Base-by-base conservation (phyloP, 1,140 invertebrate species). In the Triops longicaudatus region DNA sequence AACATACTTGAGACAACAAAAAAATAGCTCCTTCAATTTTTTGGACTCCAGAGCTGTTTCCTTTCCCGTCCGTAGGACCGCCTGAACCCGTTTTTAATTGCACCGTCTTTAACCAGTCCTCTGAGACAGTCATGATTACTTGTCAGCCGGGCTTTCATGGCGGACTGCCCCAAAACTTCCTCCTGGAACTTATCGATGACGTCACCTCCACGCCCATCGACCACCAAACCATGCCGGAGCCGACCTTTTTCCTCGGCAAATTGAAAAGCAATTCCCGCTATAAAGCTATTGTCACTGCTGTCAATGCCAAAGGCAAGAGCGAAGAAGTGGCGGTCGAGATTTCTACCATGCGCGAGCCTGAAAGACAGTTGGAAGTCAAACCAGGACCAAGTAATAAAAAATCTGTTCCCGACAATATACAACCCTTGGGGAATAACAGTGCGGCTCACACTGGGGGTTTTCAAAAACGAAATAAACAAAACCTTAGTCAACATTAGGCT, bases 241-340 rank as follows among this genome's bases (percentile, higher is more conserved):
- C 93, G 0, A 87, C 86, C 76, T 93, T 93, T 83, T 87, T 90
- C 79, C 88, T 93, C 22, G 87, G 89, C 50, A 91, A 91, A 28
- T 84, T 94, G n/a, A 91, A 92, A 78, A 88, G 91, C 1, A 91
- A 91, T 22, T 88, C 88, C 22, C 91, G 88, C 79, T 93, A 93
- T 84, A 85, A 89, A 78, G 88, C 93, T 76, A 82, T 85, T 43
- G 84, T 90, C 31, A 89, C 88, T 80, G 88, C 89, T 37, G 85
- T 87, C 78, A 90, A 90, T 82, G 84, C 86, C 74, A 90, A 89
- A 80, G 89, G 89, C 1, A 84, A 85, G 11, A 88, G 87, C 31
- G 87, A 88, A 79, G 88, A 92, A 9, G 88, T 90, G 7, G 88
- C 73, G 26, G 28, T 77, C 31, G 76, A 77, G n/a, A 73, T 77